A percentile compares a stretch with the other conserved stretches of the same genome.
Evolutionary conservation across 2,888 invertebrate species (phyloP).

Genomic region (Myopa testacea): DNA sequence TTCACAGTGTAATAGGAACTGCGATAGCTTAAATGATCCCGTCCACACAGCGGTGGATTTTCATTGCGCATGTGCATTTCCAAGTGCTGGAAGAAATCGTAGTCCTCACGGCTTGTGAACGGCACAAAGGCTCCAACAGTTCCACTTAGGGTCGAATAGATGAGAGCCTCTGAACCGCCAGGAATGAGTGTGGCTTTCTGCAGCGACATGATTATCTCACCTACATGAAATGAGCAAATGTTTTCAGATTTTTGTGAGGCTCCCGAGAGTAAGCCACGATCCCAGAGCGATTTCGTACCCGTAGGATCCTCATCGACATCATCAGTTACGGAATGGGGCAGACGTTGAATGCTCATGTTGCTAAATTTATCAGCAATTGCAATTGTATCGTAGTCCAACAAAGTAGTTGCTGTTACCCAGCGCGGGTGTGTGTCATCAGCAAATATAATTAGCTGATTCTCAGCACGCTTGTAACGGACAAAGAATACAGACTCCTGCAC

Average conservation of each 20-base stretch:
- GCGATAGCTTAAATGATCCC: conserved; percentile 96
- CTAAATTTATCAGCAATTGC: conserved; percentile 99
- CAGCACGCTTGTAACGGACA: conserved; percentile 91
- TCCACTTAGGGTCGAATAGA: conserved; percentile 96
- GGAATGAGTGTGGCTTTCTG: conserved; percentile 97
- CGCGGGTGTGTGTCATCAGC: conserved; percentile 98
- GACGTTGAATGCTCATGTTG: conserved; percentile 89
- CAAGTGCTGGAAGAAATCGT: conserved; percentile 98
- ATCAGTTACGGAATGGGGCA: conserved; percentile 92
- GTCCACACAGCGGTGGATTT: conserved; percentile 93
- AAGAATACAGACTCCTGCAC: conserved; percentile 98
- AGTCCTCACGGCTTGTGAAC: conserved; percentile 96
- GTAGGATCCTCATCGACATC: conserved; percentile 99
- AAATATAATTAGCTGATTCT: conserved; percentile 98
- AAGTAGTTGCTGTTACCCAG: conserved; percentile 92
- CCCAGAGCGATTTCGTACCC: conserved; percentile 97
- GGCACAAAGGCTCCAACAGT: conserved; percentile 93
- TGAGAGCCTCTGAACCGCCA: conserved; percentile 95
- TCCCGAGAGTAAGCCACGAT: conserved; percentile 91
- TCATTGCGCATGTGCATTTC: conserved; percentile 99
- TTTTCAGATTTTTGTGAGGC: conserved; percentile 98
- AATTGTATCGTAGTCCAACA: conserved; percentile 96
- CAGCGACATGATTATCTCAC: conserved; percentile 95
- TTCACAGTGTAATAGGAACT: conserved; percentile 94
- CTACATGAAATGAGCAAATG: conserved; percentile 93